These are phyloP conservation scores for Anguilla japonica DNA, from an alignment of 2,113 vertebrate species.

Conservation along the genomic window DNA sequence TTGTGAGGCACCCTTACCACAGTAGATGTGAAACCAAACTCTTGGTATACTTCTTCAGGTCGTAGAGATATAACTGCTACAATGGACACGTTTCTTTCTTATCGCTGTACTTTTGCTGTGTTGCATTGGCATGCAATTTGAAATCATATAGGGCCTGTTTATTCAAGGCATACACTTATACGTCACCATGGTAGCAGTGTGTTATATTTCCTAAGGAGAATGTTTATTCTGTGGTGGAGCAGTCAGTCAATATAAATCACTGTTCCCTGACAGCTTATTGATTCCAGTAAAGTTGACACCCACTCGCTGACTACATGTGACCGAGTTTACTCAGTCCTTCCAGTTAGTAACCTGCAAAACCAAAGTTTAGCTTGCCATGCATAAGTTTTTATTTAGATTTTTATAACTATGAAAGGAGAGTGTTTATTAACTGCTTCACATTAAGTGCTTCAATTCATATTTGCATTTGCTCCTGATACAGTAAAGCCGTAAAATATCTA, in stretches of 20 bases:
- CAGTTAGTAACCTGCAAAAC: neutral
- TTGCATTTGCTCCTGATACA: neutral
- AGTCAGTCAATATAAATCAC: neutral
- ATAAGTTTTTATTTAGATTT: neutral
- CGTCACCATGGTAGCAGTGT: neutral
- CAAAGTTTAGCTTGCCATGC: neutral
- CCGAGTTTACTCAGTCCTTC: neutral
- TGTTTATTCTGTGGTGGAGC: neutral
- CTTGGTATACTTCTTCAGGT: neutral
- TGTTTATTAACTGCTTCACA: neutral
- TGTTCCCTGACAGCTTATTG: neutral
- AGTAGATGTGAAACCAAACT: neutral
- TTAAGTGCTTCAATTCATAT: neutral
- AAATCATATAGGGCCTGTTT: neutral
- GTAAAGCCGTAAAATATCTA: neutral
- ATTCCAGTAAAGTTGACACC: neutral
- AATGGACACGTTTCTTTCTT: neutral
- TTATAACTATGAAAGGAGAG: neutral
- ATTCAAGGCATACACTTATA: neutral
- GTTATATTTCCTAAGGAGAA: neutral
- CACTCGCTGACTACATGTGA: neutral
- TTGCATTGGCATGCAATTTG: neutral
- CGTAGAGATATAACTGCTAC: neutral
- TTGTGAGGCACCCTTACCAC: neutral
- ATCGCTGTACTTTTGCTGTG: neutral